These are phyloP conservation scores for Coilia nasus DNA, from an alignment of 2,797 vertebrate species.

Conservation along the genomic window DNA sequence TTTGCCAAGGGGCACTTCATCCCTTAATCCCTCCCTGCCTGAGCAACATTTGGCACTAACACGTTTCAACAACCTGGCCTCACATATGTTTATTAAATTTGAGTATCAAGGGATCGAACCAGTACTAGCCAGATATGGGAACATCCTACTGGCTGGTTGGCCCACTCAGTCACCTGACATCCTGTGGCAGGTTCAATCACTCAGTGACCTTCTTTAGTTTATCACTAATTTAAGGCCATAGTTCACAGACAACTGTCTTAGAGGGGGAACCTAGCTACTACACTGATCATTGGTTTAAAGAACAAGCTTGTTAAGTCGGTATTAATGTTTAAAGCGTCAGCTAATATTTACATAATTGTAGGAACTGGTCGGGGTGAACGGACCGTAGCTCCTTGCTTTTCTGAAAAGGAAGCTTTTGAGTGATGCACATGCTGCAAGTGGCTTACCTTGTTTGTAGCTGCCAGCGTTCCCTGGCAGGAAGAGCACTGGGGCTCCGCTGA, in stretches of 20 bases:
- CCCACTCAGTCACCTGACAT: background rate
- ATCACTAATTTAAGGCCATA: background rate
- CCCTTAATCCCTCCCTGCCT: too few relatives aligned
- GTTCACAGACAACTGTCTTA: constrained; percentile 4
- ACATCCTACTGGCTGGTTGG: background rate
- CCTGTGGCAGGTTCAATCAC: background rate
- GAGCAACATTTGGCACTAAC: too few relatives aligned
- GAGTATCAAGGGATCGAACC: too few relatives aligned
- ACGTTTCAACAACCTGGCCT: too few relatives aligned
- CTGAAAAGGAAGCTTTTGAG: background rate
- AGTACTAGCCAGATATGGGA: background rate
- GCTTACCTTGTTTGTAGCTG: constrained; percentile 94
- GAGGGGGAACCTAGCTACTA: background rate
- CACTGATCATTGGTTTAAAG: background rate
- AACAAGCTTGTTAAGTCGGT: background rate
- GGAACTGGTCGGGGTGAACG: background rate
- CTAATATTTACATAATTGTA: background rate
- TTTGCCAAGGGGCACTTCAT: too few relatives aligned
- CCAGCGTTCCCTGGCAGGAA: constrained; percentile 97
- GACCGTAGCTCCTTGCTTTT: background rate
- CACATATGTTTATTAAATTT: too few relatives aligned
- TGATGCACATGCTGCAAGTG: background rate
- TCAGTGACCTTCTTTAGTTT: background rate
- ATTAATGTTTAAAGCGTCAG: background rate
- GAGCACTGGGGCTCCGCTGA: constrained; percentile 92